Evolutionary conservation across 2,888 invertebrate species (phyloP).

Genomic region (Chaetogeoica ovagalla): DNA sequence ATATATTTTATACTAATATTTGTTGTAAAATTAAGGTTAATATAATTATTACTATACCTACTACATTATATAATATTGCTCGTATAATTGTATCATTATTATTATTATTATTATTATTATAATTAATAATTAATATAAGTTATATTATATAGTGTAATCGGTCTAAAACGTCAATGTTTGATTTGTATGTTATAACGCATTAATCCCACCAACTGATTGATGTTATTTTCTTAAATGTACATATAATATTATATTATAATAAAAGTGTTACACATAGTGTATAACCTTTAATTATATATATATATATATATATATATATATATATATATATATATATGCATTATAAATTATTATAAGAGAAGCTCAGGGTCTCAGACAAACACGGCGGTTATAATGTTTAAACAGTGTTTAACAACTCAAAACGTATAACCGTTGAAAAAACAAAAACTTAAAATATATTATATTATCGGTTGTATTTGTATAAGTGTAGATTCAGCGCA

Average conservation of each 20-base stretch:
- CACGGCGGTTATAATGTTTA: neutral
- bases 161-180: neutral
- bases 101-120: neutral
- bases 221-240: constrained; percentile 30
- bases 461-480: neutral
- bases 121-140: neutral
- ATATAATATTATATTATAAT: neutral
- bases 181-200: neutral
- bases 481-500: neutral
- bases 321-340: neutral
- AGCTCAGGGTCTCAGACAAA: constrained; percentile 36
- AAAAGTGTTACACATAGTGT: neutral
- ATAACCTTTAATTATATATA: neutral
- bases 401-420: neutral
- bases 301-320: neutral
- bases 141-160: neutral
- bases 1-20: neutral
- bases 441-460: neutral
- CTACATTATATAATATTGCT: neutral
- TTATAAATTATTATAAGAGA: constrained; percentile 22
- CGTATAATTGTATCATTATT: too few species aligned
- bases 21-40: constrained; percentile 2
- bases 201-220: constrained; percentile 11
- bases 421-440: neutral
- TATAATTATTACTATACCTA: neutral